Evolutionary conservation across 2,888 invertebrate species (phyloP).

Genomic region (Drosophila gaucha): DNA sequence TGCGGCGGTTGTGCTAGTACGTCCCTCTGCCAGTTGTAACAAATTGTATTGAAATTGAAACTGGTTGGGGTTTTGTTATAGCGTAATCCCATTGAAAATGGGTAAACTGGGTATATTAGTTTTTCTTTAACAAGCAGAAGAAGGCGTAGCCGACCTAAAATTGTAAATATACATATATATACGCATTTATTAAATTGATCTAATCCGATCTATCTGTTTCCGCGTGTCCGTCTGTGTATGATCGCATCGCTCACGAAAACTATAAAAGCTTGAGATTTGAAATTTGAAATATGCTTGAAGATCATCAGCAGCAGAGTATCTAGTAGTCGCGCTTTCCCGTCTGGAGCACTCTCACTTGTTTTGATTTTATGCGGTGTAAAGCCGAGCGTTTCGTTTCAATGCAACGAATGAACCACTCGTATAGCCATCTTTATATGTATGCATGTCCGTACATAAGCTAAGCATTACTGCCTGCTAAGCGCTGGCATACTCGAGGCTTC

Average conservation of each 20-base stretch:
- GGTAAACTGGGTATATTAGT: conserved; percentile 3
- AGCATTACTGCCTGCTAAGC: conserved; percentile 1
- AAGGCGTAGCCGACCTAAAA: no score
- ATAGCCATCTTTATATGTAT: not conserved
- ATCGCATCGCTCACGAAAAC: no score
- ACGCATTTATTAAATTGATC: no score
- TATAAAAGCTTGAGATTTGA: no score
- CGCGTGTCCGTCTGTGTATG: no score
- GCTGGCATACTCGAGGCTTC: not conserved
- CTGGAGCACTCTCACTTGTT: not conserved
- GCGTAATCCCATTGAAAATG: not conserved
- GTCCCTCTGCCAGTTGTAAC: conserved; percentile 63
- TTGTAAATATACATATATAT: no score
- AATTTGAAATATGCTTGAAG: no score
- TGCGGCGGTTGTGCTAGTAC: conserved; percentile 34
- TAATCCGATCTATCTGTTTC: no score
- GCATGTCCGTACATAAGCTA: not conserved
- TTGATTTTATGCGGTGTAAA: conserved; percentile 29
- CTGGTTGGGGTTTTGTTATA: conserved; percentile 66
- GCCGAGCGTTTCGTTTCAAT: conserved; percentile 38
- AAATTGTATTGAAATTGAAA: conserved; percentile 78
- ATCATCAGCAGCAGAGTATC: not conserved
- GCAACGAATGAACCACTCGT: conserved; percentile 21
- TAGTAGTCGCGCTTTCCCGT: not conserved
- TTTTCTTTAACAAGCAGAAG: no score